These are phyloP conservation scores for Lepidochrysops patricia DNA, from an alignment of 2,888 invertebrate species.

Conservation along the genomic window DNA sequence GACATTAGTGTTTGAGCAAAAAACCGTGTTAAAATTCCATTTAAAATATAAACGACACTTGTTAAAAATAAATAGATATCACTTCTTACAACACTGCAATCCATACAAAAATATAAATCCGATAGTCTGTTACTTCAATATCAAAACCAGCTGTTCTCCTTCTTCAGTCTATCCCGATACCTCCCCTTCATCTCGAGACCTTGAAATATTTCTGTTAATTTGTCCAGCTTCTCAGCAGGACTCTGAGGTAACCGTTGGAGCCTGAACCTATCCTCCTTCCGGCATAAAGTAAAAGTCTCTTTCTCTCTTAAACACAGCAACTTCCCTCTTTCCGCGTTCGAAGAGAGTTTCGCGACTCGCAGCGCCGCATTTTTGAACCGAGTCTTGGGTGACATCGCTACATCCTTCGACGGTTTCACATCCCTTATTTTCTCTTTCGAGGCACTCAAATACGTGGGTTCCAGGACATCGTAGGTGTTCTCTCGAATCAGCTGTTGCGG, in stretches of 20 bases:
- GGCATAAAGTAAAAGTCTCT: conserved; percentile 41
- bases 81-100: conserved; percentile 29
- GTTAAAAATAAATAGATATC: conserved; percentile 42
- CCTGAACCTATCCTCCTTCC: conserved; percentile 40
- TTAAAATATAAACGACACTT: conserved; percentile 25
- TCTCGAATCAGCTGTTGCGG: conserved; percentile 57
- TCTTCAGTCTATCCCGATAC: conserved; percentile 57
- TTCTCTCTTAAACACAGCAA: conserved; percentile 54
- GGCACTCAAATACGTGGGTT: conserved; percentile 50
- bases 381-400: conserved; percentile 46
- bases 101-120: conserved; percentile 13
- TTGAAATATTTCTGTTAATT: conserved; percentile 63
- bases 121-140: not conserved
- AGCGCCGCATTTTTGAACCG: conserved; percentile 61
- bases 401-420: conserved; percentile 20
- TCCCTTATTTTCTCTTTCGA: conserved; percentile 35
- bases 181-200: conserved; percentile 55
- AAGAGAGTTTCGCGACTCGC: conserved; percentile 52
- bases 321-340: conserved; percentile 60
- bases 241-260: conserved; percentile 46
- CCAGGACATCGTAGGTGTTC: conserved; percentile 64
- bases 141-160: conserved; percentile 68
- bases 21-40: conserved; percentile 27
- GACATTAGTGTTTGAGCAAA: conserved; percentile 49
- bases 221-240: conserved; percentile 50